A percentile compares a stretch with the other conserved stretches of the same genome.
Conservation (phyloP, 2,888 invertebrate genomes). For the Cyaniris semiargus region DNA sequence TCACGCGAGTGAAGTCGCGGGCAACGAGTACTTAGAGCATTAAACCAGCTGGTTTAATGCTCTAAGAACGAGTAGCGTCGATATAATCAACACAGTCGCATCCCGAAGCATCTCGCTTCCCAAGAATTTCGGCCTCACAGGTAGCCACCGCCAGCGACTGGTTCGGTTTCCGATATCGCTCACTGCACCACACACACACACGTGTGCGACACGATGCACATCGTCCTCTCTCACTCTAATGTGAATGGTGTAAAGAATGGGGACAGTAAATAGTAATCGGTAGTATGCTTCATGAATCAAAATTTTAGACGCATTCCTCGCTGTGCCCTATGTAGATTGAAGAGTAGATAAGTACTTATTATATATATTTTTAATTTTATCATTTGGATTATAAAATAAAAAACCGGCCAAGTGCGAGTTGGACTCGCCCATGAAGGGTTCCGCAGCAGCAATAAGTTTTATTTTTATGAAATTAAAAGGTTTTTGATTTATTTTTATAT, state of each 20-base stretch:
- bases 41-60: no score
- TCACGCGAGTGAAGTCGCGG: neutral
- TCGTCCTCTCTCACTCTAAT: conserved; percentile 29
- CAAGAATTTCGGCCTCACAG: conserved; percentile 53
- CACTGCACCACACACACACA: conserved; percentile 34
- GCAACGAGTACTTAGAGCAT: neutral
- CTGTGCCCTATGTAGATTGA: neutral
- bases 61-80: neutral
- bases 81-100: conserved; percentile 2
- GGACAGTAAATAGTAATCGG: conserved; percentile 39
- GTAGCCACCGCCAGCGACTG: conserved; percentile 49
- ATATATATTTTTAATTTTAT: no score
- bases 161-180: conserved; percentile 42
- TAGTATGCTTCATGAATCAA: neutral
- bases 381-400: no score
- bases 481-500: no score
- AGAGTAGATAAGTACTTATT: neutral
- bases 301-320: neutral
- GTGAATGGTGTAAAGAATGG: conserved; percentile 43
- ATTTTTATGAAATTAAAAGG: no score
- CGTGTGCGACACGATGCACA: neutral
- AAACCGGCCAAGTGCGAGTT: no score
- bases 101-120: conserved; percentile 50
- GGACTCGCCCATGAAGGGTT: no score
- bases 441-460: no score